Base-by-base conservation (phyloP, 2,888 invertebrate species). In the Orchesellides sinensis region DNA sequence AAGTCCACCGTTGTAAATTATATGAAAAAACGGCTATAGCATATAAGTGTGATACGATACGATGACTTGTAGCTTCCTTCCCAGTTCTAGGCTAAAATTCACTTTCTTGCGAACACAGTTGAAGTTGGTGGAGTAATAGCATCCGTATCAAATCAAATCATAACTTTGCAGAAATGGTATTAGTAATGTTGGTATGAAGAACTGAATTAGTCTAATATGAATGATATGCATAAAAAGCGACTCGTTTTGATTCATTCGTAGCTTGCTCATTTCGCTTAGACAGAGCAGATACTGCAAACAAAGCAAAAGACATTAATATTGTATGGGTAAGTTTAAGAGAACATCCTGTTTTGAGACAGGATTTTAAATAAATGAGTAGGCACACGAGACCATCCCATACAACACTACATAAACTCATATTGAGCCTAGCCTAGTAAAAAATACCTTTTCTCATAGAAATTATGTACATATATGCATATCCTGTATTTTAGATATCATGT, bases 311-410 rank as follows among this genome's bases (percentile, higher is more conserved):
- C 54, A 23, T 10, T 25, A 27, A 32, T 12, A 27, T 4, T 40
- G 23, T 63, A 14, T n/a, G n/a, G n/a, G n/a, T n/a, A 63, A 23
- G 63, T 40, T 63, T 40, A 63, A 40, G 40, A 40, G 63, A 68
- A 68, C 68, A 68, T 68, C 68, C 68, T 68, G 68, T 52, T 68
- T 49, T 49, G 49, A 68, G 68, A 68, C 68, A 52, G 68, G 68
- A 52, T 47, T 66, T 14, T 8, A 63, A 32, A 23, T 14, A 35
- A 45, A 65, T 12, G 52, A 52, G 5, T 52, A 12, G 5, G 35
- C 35, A 54, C 54, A 54, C 21, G n/a, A 21, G 54, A 17, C 21
- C n/a, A n/a, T n/a, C n/a, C n/a, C n/a, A n/a, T n/a, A n/a, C n/a
- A n/a, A n/a, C n/a, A n/a, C n/a, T n/a, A n/a, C n/a, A n/a, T n/a